Evolutionary conservation across 2,797 vertebrate genomes (phyloP), one percentile per base, ranked within the genome.

Genomic region (Acrossocheilus fasciatus): DNA sequence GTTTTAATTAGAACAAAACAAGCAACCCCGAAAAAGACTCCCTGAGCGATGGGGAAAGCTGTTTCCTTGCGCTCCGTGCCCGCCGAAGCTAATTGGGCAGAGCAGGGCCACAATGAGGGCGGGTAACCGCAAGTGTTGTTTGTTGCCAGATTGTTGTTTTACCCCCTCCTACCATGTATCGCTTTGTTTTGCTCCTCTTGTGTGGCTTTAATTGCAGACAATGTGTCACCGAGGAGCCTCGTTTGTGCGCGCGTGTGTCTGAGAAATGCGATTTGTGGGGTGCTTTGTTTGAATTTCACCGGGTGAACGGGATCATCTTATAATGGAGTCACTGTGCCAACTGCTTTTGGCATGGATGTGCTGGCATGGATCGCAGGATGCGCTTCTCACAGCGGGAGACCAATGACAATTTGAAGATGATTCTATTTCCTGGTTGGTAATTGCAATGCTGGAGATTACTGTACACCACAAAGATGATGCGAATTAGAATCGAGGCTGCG

Each of bases 1-100:
- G 89, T 94, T 95, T 95, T 96, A 96, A 96, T 96, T 96, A 96
- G 94, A 93, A 91, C 91, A 93, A 93, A 95, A 95, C 94, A 93
- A 94, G 92, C 92, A 93, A 90, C 91, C 92, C 90, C 91, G 86
- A 88, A 92, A 93, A 87, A 87, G 85, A 91, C 90, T 94, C 94
- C 94, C 93, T 92, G 86, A 91, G 93, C 91, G 91, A 92, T 94
- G 91, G 86, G 88, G 86, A 90, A 86, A 66, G 89, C 90, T 91
- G 92, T 91, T 93, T 90, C 89, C 86, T 89, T 81, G 77, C 52
- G 62, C 79, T 86, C 26, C 30, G 70, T 83, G 80, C 86, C 62
- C 80, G 54, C 84, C 92, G 84, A 91, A 93, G 93, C 94, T 96
- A 96, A 96, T 96, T 96, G 94, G 95, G 92, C 92, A 84, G 93